These are phyloP conservation scores for Galaxias olidus DNA, from an alignment of 2,797 vertebrate genomes.

Conservation along the genomic window DNA sequence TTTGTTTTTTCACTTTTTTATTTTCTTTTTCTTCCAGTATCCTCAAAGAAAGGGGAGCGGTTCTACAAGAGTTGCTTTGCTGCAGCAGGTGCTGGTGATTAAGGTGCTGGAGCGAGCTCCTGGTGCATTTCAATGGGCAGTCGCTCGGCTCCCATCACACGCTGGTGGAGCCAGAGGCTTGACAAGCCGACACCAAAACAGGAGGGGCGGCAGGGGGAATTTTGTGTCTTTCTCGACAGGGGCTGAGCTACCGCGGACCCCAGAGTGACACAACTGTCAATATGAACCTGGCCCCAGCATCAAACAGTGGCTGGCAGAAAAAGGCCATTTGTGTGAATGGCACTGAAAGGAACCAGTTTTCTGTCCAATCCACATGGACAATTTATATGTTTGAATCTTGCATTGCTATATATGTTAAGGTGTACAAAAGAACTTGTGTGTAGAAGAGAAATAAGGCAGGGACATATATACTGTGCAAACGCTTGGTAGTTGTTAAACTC, in stretches of 20 bases:
- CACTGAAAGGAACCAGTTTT: slow-evolving; percentile 14
- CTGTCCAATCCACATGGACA: slow-evolving; percentile 16
- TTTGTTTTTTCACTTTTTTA: slow-evolving; percentile 31
- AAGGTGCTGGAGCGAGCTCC: slow-evolving; percentile 46
- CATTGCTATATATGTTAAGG: background rate
- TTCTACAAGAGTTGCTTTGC: slow-evolving; percentile 25
- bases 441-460: background rate
- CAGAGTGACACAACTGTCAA: slow-evolving; percentile 53
- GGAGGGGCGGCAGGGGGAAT: slow-evolving; percentile 31
- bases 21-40: slow-evolving; percentile 23
- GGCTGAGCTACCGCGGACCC: slow-evolving; percentile 36
- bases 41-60: slow-evolving; percentile 17
- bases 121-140: slow-evolving; percentile 46
- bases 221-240: slow-evolving; percentile 42
- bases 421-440: background rate
- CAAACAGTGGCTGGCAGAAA: slow-evolving; percentile 29
- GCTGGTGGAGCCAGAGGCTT: slow-evolving; percentile 29
- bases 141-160: slow-evolving; percentile 39
- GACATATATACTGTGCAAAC: too few species aligned
- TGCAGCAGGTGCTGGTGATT: slow-evolving; percentile 58
- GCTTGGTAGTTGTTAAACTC: too few species aligned
- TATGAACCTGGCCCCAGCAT: slow-evolving; percentile 37
- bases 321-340: slow-evolving; percentile 32
- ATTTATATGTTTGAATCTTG: slow-evolving; percentile 5
- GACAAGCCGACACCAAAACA: slow-evolving; percentile 48